A percentile compares a stretch with the other conserved stretches of the same genome.
Evolutionary conservation across 23 tunicate species (phyloP).

Genomic region (Halocynthia aurantium): DNA sequence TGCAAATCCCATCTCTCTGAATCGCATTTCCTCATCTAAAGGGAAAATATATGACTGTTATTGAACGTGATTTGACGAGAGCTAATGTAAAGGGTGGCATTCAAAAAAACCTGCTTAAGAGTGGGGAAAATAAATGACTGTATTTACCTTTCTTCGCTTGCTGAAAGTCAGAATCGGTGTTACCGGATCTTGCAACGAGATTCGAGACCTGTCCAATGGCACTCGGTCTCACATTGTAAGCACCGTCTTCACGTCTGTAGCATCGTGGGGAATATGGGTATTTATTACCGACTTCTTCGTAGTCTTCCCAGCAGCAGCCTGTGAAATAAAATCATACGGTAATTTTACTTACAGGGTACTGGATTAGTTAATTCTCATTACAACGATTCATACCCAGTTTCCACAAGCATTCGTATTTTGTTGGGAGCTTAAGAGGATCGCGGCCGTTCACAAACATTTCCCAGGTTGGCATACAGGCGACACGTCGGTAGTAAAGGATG

Average conservation of each 20-base stretch:
- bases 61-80: too few species aligned
- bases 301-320: conserved; percentile 95
- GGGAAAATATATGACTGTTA: too few species aligned
- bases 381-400: conserved; percentile 45
- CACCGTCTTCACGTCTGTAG: conserved; percentile 64
- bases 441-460: conserved; percentile 56
- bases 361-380: background rate
- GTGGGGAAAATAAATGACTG: too few species aligned
- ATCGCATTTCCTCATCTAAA: too few species aligned
- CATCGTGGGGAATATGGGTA: conserved; percentile 72
- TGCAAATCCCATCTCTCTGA: too few species aligned
- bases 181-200: conserved; percentile 18
- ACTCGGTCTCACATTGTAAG: conserved; percentile 15
- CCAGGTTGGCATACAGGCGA: conserved; percentile 55
- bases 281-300: conserved; percentile 50
- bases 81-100: too few species aligned
- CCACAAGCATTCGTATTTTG: conserved; percentile 64
- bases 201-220: conserved; percentile 2
- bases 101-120: too few species aligned
- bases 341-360: background rate
- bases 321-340: background rate
- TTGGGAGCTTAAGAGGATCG: conserved; percentile 68
- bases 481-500: conserved; percentile 62
- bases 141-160: too few species aligned
- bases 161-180: too few species aligned